phyloP scores from a whole-genome alignment of 2,797 vertebrate species.

The Mastacembelus armatus region DNA sequence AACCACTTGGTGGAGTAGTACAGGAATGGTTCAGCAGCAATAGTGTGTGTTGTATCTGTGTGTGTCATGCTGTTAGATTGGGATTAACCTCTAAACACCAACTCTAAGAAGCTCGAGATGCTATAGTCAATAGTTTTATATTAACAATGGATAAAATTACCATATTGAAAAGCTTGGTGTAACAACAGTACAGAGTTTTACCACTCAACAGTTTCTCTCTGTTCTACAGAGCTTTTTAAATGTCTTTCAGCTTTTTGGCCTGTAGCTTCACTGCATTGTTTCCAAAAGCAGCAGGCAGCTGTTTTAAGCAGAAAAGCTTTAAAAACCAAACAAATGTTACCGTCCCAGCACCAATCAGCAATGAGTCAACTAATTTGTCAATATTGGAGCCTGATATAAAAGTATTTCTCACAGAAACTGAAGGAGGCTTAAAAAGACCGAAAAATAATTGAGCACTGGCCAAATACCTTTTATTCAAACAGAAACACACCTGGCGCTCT shows the following conservation, averaged over 20 bases:
- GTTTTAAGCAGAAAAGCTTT: neutral
- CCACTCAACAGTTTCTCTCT: neutral
- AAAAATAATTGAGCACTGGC: neutral
- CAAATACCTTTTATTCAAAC: neutral
- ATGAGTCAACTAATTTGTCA: too few relatives aligned
- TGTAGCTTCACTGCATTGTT: neutral
- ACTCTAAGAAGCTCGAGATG: neutral
- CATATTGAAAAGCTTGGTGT: rapidly evolving
- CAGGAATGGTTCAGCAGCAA: neutral
- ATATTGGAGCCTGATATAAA: too few relatives aligned
- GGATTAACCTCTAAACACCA: neutral
- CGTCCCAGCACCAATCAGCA: too few relatives aligned
- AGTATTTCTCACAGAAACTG: neutral
- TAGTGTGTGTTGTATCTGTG: neutral
- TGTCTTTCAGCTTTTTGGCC: neutral
- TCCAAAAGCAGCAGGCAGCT: neutral
- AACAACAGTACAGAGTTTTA: neutral
- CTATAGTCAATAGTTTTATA: neutral
- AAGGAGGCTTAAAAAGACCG: neutral
- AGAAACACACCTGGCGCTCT: too few relatives aligned
- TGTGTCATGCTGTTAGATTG: neutral
- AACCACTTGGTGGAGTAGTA: conserved; percentile 11
- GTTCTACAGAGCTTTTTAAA: neutral
- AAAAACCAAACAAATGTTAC: neutral
- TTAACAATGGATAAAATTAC: neutral